phyloP scores from a whole-genome alignment of 1,140 invertebrate genomes.

The Macrostomum lignano region DNA sequence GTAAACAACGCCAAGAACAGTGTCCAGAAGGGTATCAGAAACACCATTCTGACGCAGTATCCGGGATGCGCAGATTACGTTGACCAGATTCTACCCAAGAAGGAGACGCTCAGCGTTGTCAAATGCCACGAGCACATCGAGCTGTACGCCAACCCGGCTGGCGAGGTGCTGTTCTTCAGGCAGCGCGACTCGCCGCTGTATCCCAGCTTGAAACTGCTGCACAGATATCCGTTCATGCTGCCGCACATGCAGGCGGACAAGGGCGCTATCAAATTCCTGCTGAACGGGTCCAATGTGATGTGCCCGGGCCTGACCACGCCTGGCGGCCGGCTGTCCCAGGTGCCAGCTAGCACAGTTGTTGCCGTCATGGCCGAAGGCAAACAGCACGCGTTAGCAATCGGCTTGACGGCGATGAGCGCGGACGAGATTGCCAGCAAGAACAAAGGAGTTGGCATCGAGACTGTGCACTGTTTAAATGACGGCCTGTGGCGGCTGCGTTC shows the following conservation, averaged over 20 bases:
- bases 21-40: constrained; percentile 67
- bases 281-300: constrained; percentile 99
- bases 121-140: constrained; percentile 80
- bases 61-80: constrained; percentile 54
- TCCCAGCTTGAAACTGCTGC: constrained; percentile 60
- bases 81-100: constrained; percentile 70
- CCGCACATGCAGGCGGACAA: constrained; percentile 57
- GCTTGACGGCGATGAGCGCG: constrained; percentile 58
- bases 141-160: constrained; percentile 56
- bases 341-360: constrained; percentile 41
- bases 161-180: constrained; percentile 71
- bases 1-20: constrained; percentile 81
- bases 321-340: constrained; percentile 39
- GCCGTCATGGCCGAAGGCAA: constrained; percentile 91
- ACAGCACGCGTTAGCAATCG: constrained; percentile 69
- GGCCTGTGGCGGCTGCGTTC: constrained; percentile 45
- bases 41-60: constrained; percentile 57
- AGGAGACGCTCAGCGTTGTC: constrained; percentile 66
- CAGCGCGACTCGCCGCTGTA: constrained; percentile 75
- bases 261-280: constrained; percentile 72
- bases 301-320: constrained; percentile 89
- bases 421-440: constrained; percentile 72
- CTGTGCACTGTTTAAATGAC: constrained; percentile 92
- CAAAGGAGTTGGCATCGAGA: constrained; percentile 89
- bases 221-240: constrained; percentile 87